phyloP scores from a whole-genome alignment of 35 echinoderm and acorn worm species.

The Amphiura filiformis region DNA sequence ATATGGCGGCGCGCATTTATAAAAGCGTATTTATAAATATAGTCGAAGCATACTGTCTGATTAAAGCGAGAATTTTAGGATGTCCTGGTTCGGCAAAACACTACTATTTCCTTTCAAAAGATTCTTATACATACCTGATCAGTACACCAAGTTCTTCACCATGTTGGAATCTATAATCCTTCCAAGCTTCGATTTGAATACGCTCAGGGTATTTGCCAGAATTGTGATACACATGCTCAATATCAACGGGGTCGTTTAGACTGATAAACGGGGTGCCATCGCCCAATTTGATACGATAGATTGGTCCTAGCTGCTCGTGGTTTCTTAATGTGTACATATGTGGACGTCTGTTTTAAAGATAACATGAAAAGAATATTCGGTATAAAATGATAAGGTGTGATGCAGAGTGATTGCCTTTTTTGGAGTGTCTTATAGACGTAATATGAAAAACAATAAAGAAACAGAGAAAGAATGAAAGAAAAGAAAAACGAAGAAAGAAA shows the following conservation, averaged over 20 bases:
- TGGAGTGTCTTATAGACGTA: no score
- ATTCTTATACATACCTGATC: background rate
- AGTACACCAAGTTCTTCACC: constrained; percentile 5
- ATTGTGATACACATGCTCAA: background rate
- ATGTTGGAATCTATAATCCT: background rate
- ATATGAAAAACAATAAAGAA: no score
- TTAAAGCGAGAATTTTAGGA: no score
- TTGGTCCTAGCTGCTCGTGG: background rate
- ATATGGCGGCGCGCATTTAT: no score
- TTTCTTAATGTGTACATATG: background rate
- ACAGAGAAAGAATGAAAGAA: background rate
- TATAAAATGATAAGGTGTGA: no score
- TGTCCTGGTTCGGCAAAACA: no score
- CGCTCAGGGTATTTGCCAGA: constrained; percentile 19
- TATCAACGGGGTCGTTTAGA: background rate
- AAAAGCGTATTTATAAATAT: no score
- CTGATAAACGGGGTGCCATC: background rate
- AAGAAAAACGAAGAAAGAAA: no score
- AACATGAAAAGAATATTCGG: no score
- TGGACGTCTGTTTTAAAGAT: background rate
- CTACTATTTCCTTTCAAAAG: no score
- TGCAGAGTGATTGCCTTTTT: no score
- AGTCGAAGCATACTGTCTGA: no score
- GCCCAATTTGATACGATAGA: background rate
- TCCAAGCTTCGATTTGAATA: constrained; percentile 20